phyloP scores from a whole-genome alignment of 30 jellyfish, hydroid and myxozoan genomes.

The Pseudorhiza aurosa region DNA sequence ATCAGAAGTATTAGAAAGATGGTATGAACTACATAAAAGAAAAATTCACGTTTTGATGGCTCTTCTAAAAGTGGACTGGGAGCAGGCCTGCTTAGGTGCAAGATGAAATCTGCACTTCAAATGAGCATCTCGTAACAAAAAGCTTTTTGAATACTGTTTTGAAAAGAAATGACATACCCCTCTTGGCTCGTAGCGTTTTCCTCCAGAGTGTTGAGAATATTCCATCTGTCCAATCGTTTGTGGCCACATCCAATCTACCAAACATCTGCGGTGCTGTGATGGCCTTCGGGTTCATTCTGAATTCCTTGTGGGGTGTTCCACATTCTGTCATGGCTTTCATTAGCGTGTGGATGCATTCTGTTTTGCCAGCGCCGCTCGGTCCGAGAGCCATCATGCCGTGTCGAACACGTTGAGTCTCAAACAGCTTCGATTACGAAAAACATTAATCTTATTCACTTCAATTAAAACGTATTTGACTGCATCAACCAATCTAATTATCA shows the following conservation, averaged over 20 bases:
- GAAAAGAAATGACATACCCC: conserved; percentile 22
- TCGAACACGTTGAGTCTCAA: conserved; percentile 91
- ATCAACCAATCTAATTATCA: neutral
- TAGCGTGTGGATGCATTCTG: conserved; percentile 78
- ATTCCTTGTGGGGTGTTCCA: conserved; percentile 85
- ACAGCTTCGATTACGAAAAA: conserved; percentile 66
- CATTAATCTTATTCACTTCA: no score
- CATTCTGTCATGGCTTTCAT: conserved; percentile 93
- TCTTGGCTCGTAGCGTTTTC: conserved; percentile 79
- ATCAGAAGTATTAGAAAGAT: no score
- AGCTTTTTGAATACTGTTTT: no score
- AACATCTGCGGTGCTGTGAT: conserved; percentile 94
- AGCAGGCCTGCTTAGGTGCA: no score
- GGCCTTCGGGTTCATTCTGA: conserved; percentile 89
- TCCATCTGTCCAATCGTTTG: conserved; percentile 93
- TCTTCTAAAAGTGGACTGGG: no score
- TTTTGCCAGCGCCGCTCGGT: conserved; percentile 90
- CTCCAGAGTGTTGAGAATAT: conserved; percentile 89
- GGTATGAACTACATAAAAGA: no score
- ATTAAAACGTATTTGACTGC: neutral
- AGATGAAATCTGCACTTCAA: no score
- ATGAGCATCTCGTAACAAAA: no score
- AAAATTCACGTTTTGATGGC: no score
- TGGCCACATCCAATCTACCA: conserved; percentile 87
- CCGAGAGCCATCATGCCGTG: conserved; percentile 96